A percentile compares a stretch with the other conserved stretches of the same genome.
Conservation (phyloP, 92 coral and sea anemone species). For the Micromussa lordhowensis region DNA sequence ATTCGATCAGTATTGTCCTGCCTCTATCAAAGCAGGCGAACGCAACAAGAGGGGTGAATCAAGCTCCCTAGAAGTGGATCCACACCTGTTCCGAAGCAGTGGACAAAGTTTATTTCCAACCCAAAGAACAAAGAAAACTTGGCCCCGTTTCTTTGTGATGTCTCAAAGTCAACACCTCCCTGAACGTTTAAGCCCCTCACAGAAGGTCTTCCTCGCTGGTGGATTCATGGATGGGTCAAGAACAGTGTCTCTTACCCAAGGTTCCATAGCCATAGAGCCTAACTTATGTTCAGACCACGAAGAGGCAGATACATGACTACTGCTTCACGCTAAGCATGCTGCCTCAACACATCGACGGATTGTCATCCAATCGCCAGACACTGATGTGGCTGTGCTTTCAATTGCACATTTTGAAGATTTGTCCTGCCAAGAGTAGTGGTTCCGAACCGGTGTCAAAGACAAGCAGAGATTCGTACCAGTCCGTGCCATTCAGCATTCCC, state of each 20-base stretch:
- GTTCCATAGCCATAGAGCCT: slow-evolving; percentile 21
- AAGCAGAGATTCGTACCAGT: slow-evolving; percentile 12
- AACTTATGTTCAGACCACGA: slow-evolving; percentile 64
- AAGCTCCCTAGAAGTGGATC: slow-evolving; percentile 38
- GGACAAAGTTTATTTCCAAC: slow-evolving; percentile 65
- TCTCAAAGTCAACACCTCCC: slow-evolving; percentile 31
- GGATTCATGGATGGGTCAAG: slow-evolving; percentile 70
- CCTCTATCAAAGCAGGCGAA: slow-evolving; percentile 67
- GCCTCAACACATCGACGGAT: slow-evolving; percentile 53
- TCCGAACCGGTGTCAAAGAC: slow-evolving; percentile 48
- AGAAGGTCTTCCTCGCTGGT: slow-evolving; percentile 65
- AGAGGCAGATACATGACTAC: slow-evolving; percentile 73
- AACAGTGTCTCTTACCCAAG: slow-evolving; percentile 44
- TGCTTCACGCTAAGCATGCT: slow-evolving; percentile 68
- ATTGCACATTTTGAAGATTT: slow-evolving; percentile 58
- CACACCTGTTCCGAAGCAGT: slow-evolving; percentile 67
- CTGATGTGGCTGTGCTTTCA: slow-evolving; percentile 59
- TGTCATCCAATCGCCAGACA: slow-evolving; percentile 66
- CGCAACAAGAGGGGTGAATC: slow-evolving; percentile 47
- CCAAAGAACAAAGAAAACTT: slow-evolving; percentile 67
- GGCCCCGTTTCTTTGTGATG: too few species aligned
- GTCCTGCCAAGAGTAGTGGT: slow-evolving; percentile 61
- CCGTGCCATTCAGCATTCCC: too few species aligned
- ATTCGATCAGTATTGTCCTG: slow-evolving; percentile 49
- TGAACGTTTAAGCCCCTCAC: slow-evolving; percentile 36